Conservation (phyloP, 2,113 vertebrate genomes). For the Paracanthobrama guichenoti region DNA sequence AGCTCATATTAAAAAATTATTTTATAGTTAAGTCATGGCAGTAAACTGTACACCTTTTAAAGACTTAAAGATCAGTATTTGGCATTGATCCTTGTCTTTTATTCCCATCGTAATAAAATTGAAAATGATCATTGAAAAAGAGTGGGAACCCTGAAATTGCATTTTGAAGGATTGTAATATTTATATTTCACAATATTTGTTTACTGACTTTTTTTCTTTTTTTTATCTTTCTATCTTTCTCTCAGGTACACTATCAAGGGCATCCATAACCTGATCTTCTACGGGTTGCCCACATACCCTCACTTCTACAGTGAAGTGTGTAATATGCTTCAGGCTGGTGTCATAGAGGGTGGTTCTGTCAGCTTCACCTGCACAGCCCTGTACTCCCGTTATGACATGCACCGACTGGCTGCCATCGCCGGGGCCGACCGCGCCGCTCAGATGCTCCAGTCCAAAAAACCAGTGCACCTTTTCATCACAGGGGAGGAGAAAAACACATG, state of each 20-base stretch:
- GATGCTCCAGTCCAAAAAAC: slow-evolving; percentile 90
- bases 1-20: too few relatives aligned
- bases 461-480: slow-evolving; percentile 92
- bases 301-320: slow-evolving; percentile 98
- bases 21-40: too few relatives aligned
- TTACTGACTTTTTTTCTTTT: background rate
- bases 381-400: slow-evolving; percentile 89
- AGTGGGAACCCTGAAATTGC: too few relatives aligned
- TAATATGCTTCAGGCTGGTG: slow-evolving; percentile 86
- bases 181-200: background rate
- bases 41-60: too few relatives aligned
- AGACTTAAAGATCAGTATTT: too few relatives aligned
- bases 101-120: too few relatives aligned
- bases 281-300: slow-evolving; percentile 88
- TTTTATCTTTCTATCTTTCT: too few relatives aligned
- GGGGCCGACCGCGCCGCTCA: slow-evolving; percentile 89
- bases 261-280: slow-evolving; percentile 93
- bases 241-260: slow-evolving; percentile 91
- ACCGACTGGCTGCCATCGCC: slow-evolving; percentile 83
- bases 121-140: too few relatives aligned
- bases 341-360: slow-evolving; percentile 72
- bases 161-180: background rate
- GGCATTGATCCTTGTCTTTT: too few relatives aligned
- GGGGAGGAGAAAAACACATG: slow-evolving; percentile 79
- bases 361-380: slow-evolving; percentile 92